Evolutionary conservation across 2,888 invertebrate species (phyloP), one percentile per base, ranked within the genome.

Genomic region (Diarsia mendica): DNA sequence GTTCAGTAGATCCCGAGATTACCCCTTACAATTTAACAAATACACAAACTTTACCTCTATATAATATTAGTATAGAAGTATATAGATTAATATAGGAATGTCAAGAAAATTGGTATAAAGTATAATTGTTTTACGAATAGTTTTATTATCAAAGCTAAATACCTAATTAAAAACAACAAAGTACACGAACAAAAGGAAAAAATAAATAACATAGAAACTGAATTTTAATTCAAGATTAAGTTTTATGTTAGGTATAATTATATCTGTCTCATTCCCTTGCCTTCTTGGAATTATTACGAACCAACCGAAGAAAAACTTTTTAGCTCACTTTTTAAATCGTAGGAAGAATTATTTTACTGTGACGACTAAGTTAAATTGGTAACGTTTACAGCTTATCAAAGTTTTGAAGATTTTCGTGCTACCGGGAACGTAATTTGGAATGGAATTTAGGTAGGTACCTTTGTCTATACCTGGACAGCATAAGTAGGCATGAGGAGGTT

Each of bases 331-430:
- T 77, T 83, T 79, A 71, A 86, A 76, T 79, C 33, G 69, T 68
- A 63, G n/a, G 69, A 65, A 63, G 69, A 75, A 76, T 85, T 80
- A 82, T 82, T 80, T 85, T 3, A 73, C 71, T 66, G 66, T 39
- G 58, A 73, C n/a, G 58, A n/a, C 49, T 3, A 83, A 83, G 85
- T 86, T 85, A 75, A 79, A 80, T 79, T 87, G 74, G 72, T 83
- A 53, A 64, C 73, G 68, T 72, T 80, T 75, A 74, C 73, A 55
- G 71, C 61, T 39, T 73, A 79, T 82, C 73, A 79, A 81, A 86
- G 72, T 79, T 73, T 66, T 61, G 39, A 44, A 71, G 55, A 69
- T 68, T 64, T 69, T 72, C 53, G 28, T 64, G 61, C 28, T 60
- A 61, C 46, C 2, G 11, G n/a, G 11, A 11, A 23, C 51, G 60